These are phyloP conservation scores for Andrena marginata DNA, from an alignment of 2,888 invertebrate genomes.

Conservation along the genomic window DNA sequence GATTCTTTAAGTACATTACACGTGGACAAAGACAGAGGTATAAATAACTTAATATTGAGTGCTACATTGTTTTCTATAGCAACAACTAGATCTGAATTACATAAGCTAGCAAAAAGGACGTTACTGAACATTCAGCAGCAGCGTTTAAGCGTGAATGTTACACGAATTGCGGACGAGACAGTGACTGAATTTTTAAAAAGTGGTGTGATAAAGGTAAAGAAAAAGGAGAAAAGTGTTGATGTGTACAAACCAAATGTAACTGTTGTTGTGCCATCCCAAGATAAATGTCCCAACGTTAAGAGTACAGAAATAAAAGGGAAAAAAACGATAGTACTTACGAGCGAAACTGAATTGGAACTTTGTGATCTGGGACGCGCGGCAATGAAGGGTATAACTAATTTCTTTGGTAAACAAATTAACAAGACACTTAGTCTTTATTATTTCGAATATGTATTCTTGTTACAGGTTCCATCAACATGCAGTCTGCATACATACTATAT, in stretches of 20 bases:
- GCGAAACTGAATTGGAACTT: slow-evolving; percentile 86
- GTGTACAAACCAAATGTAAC: slow-evolving; percentile 75
- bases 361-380: slow-evolving; percentile 92
- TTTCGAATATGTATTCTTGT: slow-evolving; percentile 49
- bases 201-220: slow-evolving; percentile 82
- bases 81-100: slow-evolving; percentile 86
- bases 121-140: slow-evolving; percentile 89
- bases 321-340: slow-evolving; percentile 76
- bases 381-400: slow-evolving; percentile 89
- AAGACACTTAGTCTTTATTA: slow-evolving; percentile 1
- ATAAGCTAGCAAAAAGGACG: slow-evolving; percentile 87
- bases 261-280: slow-evolving; percentile 79
- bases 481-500: slow-evolving; percentile 90
- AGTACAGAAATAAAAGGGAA: slow-evolving; percentile 17
- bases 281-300: slow-evolving; percentile 17
- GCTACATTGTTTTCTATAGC: slow-evolving; percentile 89
- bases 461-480: slow-evolving; percentile 92
- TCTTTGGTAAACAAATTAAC: not conserved
- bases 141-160: slow-evolving; percentile 84
- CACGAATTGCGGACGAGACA: slow-evolving; percentile 84
- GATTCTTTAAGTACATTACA: slow-evolving; percentile 88
- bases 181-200: slow-evolving; percentile 85
- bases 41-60: slow-evolving; percentile 89
- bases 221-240: slow-evolving; percentile 21
- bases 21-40: slow-evolving; percentile 86